These are phyloP conservation scores for Crematogaster levior DNA, from an alignment of 2,888 invertebrate genomes.

Conservation along the genomic window DNA sequence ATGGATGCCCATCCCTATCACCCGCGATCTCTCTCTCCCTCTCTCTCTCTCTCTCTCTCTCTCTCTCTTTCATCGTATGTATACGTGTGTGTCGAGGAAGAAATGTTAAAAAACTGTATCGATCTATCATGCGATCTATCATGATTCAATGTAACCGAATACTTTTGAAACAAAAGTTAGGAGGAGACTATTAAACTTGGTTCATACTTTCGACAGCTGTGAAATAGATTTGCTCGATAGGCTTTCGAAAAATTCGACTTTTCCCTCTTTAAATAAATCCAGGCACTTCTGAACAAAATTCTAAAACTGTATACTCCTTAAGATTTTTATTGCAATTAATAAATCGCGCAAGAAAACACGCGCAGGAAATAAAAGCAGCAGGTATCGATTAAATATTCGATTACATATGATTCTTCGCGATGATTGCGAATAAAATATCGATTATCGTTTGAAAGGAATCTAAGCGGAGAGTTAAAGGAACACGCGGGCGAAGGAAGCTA, in stretches of 20 bases:
- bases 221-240: not conserved
- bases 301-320: not conserved
- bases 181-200: not conserved
- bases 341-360: not conserved
- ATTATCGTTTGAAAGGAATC: not conserved
- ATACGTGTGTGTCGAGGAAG: not conserved
- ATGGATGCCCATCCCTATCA: constrained; percentile 76
- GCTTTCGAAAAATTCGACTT: not conserved
- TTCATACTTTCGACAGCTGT: not conserved
- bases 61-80: not conserved
- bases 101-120: constrained; percentile 9
- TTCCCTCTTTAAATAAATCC: not conserved
- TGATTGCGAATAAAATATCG: constrained; percentile 41
- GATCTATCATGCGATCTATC: constrained; percentile 9
- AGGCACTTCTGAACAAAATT: not conserved
- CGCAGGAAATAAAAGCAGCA: constrained; percentile 36
- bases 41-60: not conserved
- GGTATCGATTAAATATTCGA: constrained; percentile 40
- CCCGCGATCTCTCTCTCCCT: constrained; percentile 74
- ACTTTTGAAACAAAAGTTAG: not conserved
- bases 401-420: constrained; percentile 46
- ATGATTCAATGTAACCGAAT: constrained; percentile 5
- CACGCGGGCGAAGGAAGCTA: constrained; percentile 23
- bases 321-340: constrained; percentile 10
- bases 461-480: constrained; percentile 31